phyloP scores from a whole-genome alignment of 1,140 invertebrate genomes.

The Leguminivora glycinivorella region DNA sequence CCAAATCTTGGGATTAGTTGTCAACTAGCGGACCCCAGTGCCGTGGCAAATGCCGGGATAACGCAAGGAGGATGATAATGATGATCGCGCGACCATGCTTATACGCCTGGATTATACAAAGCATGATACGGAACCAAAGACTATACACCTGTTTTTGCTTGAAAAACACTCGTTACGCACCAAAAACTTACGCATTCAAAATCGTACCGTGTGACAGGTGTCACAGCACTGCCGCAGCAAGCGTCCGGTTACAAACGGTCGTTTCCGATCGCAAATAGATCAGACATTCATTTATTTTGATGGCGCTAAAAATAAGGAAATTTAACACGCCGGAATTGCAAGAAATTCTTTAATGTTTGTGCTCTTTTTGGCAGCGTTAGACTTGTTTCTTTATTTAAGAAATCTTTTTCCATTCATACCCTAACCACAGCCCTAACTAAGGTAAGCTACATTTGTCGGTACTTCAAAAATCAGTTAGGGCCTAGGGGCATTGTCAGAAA shows the following conservation, averaged over 20 bases:
- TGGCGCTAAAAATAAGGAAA: conserved; percentile 10
- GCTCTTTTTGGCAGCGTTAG: not conserved
- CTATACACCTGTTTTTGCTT: conserved; percentile 7
- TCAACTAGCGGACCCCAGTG: too few relatives aligned
- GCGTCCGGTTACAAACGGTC: conserved; percentile 62
- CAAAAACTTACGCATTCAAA: conserved; percentile 50
- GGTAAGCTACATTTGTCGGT: too few relatives aligned
- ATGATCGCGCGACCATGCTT: too few relatives aligned
- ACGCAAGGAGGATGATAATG: too few relatives aligned
- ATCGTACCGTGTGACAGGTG: conserved; percentile 62
- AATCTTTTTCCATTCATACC: too few relatives aligned
- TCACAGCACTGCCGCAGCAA: conserved; percentile 63
- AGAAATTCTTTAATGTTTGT: not conserved
- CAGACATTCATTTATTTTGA: conserved; percentile 9
- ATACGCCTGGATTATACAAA: too few relatives aligned
- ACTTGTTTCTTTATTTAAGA: too few relatives aligned
- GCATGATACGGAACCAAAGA: not conserved
- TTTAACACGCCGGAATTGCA: conserved; percentile 1
- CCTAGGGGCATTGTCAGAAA: too few relatives aligned
- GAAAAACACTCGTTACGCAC: conserved; percentile 23
- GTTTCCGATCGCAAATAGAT: conserved; percentile 27
- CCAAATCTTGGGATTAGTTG: too few relatives aligned
- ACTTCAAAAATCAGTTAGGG: too few relatives aligned
- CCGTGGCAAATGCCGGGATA: too few relatives aligned
- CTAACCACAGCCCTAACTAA: too few relatives aligned